Conservation (phyloP, 2,797 vertebrate species). For the Platyrinchus mystaceus region DNA sequence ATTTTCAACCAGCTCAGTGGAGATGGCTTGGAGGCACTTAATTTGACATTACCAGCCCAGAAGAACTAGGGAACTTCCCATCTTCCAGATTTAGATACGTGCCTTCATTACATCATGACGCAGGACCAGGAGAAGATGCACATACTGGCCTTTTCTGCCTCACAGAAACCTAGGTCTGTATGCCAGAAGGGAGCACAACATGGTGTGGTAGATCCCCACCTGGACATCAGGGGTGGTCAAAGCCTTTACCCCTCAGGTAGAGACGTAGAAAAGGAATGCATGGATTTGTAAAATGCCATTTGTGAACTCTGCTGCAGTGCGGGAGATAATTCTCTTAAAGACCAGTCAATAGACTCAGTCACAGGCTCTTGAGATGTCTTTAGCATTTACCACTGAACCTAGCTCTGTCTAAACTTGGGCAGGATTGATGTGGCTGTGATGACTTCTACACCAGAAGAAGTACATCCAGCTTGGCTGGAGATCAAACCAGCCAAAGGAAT, state of each 20-base stretch:
- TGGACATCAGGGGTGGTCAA: not conserved
- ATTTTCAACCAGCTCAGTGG: not conserved
- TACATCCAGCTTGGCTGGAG: not conserved
- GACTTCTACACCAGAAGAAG: not conserved
- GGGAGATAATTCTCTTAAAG: not conserved
- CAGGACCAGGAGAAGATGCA: not conserved
- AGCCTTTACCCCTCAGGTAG: not conserved
- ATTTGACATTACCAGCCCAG: not conserved
- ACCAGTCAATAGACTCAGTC: not conserved
- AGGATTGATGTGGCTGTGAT: not conserved
- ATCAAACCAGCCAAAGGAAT: not conserved
- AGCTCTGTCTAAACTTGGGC: not conserved
- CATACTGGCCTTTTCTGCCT: not conserved
- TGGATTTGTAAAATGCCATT: not conserved
- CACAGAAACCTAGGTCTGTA: not conserved
- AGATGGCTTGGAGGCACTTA: not conserved
- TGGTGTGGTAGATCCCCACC: fast-evolving
- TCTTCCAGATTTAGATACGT: not conserved
- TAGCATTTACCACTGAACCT: not conserved
- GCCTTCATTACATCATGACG: not conserved
- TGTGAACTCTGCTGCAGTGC: not conserved
- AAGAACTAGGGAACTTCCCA: not conserved
- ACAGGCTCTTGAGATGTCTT: not conserved
- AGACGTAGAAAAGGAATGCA: not conserved
- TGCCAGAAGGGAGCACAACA: not conserved